Conservation (phyloP, 2,113 vertebrate genomes). For the Psilopogon haemacephalus region DNA sequence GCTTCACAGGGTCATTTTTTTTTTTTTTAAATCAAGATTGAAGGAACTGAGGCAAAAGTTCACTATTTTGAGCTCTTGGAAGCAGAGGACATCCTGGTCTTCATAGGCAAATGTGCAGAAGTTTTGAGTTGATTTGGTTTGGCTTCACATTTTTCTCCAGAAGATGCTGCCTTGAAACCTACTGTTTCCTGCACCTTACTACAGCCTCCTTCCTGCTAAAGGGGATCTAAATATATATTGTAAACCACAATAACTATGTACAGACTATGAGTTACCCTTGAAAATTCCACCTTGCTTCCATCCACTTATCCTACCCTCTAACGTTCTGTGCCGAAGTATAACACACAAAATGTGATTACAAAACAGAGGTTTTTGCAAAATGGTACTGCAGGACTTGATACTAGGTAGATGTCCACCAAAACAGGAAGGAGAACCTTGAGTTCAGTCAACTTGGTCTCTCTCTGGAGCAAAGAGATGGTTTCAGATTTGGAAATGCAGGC, state of each 20-base stretch:
- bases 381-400: background rate
- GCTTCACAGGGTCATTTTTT: too few species aligned
- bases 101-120: background rate
- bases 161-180: background rate
- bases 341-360: background rate
- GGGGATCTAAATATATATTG: background rate
- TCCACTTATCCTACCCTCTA: background rate
- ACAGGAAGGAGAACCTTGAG: background rate
- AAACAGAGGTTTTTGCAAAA: background rate
- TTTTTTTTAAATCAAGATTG: background rate
- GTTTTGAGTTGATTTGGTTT: background rate
- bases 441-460: background rate
- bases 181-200: background rate
- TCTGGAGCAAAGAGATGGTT: background rate
- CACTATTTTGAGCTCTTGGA: background rate
- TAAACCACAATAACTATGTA: background rate
- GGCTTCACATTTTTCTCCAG: background rate
- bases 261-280: background rate
- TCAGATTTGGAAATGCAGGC: background rate
- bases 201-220: background rate
- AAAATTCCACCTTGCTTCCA: background rate
- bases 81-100: background rate
- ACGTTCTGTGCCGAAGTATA: background rate
- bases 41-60: background rate
- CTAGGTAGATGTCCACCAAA: background rate